Evolutionary conservation across 2,797 vertebrate genomes (phyloP).

Genomic region (Jordanella pulchra): DNA sequence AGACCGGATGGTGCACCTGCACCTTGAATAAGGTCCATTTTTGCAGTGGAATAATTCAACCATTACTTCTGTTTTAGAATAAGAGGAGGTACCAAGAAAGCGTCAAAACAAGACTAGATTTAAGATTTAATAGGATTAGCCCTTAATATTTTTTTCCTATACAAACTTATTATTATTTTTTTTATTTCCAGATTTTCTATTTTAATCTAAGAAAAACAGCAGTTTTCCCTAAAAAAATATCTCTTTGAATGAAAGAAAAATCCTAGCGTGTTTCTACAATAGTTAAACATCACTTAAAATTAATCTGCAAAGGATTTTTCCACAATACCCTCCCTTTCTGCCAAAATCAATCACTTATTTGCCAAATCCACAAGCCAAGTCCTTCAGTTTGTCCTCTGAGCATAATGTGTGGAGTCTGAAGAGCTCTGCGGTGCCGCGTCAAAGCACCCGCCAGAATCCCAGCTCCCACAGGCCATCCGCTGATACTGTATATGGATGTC

Average conservation of each 20-base stretch:
- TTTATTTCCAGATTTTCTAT: background rate
- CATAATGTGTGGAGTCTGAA: slow-evolving; percentile 13
- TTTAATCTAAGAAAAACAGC: background rate
- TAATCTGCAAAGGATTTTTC: background rate
- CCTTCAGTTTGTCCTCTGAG: slow-evolving; percentile 31
- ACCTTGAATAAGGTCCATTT: too few species aligned
- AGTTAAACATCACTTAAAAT: background rate
- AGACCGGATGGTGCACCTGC: too few species aligned
- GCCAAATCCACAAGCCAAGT: slow-evolving; percentile 29
- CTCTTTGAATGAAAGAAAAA: background rate
- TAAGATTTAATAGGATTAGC: background rate
- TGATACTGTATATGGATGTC: slow-evolving; percentile 29
- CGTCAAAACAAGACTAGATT: too few species aligned
- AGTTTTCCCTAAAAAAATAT: background rate
- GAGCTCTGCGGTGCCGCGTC: slow-evolving; percentile 22
- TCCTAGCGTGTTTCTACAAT: background rate
- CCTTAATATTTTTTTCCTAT: background rate
- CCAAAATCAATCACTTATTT: slow-evolving; percentile 18
- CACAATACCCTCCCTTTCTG: background rate
- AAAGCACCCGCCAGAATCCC: slow-evolving; percentile 17
- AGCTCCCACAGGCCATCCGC: slow-evolving; percentile 20
- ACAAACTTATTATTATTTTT: too few species aligned
- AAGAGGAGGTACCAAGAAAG: too few species aligned
- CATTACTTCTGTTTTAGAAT: too few species aligned
- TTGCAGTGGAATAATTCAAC: too few species aligned